phyloP scores from a whole-genome alignment of 2,113 vertebrate species.

The Arizona elegans region DNA sequence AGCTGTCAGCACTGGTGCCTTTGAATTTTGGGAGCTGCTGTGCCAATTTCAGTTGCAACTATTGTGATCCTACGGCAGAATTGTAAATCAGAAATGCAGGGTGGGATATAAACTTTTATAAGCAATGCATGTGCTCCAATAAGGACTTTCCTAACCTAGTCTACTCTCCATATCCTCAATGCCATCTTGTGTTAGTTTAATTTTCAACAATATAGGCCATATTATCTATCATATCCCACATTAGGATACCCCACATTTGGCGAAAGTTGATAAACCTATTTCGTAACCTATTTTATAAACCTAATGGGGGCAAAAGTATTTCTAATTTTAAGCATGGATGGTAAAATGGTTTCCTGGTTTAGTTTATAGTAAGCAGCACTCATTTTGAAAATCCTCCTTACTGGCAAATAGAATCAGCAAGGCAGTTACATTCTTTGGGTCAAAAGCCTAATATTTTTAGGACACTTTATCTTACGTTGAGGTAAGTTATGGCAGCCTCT shows the following conservation, averaged over 20 bases:
- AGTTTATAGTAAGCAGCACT: background rate
- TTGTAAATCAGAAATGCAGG: background rate
- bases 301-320: background rate
- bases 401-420: background rate
- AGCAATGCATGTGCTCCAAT: background rate
- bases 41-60: background rate
- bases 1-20: background rate
- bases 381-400: background rate
- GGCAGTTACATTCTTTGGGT: background rate
- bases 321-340: background rate
- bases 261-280: background rate
- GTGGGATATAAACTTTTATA: background rate
- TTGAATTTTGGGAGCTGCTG: background rate
- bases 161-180: background rate
- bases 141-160: background rate
- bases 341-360: too few species aligned
- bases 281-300: background rate
- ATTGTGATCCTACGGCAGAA: background rate
- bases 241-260: background rate
- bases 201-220: background rate
- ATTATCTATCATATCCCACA: background rate
- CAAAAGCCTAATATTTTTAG: background rate
- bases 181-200: background rate
- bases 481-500: conserved; percentile 1
- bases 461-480: background rate